Evolutionary conservation across 2,797 vertebrate genomes (phyloP).

Genomic region (Propithecus deckenii): DNA sequence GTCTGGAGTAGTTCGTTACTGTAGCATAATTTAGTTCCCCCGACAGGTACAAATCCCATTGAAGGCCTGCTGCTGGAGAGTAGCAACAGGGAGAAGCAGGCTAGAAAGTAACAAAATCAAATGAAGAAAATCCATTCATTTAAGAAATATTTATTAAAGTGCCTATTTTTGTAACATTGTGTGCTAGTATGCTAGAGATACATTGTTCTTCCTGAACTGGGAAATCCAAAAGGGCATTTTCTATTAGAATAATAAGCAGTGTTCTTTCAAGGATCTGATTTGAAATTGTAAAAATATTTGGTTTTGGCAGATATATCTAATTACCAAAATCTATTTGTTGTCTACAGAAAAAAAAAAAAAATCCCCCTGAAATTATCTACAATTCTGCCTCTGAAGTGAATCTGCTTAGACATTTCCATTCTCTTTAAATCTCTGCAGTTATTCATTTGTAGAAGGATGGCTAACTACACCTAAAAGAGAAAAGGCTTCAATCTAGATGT

Average conservation of each 20-base stretch:
- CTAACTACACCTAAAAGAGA: neutral
- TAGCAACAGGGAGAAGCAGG: neutral
- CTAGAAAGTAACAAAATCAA: slow-evolving; percentile 18
- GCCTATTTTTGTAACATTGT: neutral
- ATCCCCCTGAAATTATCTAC: neutral
- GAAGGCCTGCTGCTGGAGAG: slow-evolving; percentile 1
- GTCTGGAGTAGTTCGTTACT: neutral
- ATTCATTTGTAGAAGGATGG: neutral
- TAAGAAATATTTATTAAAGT: slow-evolving; percentile 24
- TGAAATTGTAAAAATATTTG: slow-evolving; percentile 45
- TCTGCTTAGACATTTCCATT: neutral
- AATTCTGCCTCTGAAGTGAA: neutral
- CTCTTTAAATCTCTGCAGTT: slow-evolving; percentile 18
- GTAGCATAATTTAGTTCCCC: neutral
- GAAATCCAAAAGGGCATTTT: slow-evolving; percentile 20
- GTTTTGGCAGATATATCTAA: slow-evolving; percentile 25
- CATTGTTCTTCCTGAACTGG: neutral
- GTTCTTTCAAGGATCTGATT: slow-evolving; percentile 29
- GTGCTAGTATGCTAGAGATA: neutral
- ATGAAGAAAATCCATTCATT: neutral
- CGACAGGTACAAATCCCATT: neutral
- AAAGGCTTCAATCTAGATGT: neutral
- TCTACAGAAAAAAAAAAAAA: neutral
- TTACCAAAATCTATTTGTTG: neutral
- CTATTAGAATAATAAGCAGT: neutral